A percentile compares a stretch with the other conserved stretches of the same genome.
phyloP scores from a whole-genome alignment of 1,140 invertebrate genomes.

The Calliopsis andreniformis region DNA sequence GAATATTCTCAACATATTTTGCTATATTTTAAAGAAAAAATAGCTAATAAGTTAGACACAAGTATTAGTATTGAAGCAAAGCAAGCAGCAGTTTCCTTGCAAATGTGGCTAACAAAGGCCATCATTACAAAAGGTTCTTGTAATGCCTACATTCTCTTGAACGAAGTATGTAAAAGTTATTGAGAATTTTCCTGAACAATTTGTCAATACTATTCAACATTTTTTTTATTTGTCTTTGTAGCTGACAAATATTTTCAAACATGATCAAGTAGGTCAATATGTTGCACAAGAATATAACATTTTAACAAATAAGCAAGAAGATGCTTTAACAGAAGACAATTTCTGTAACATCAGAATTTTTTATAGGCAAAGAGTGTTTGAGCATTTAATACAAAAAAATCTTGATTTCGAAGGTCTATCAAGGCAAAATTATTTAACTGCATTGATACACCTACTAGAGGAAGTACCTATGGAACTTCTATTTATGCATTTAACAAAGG shows the following conservation, averaged over 20 bases:
- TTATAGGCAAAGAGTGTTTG: conserved; percentile 85
- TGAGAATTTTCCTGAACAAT: conserved; percentile 6
- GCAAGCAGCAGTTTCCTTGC: conserved; percentile 52
- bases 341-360: conserved; percentile 78
- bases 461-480: conserved; percentile 84
- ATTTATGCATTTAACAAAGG: conserved; percentile 84
- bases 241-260: conserved; percentile 69
- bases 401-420: conserved; percentile 73
- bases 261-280: conserved; percentile 68
- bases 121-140: conserved; percentile 61
- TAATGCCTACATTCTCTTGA: conserved; percentile 63
- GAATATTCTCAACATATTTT: conserved; percentile 47
- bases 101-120: conserved; percentile 70
- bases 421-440: conserved; percentile 83
- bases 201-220: conserved; percentile 14
- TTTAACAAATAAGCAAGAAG: conserved; percentile 69
- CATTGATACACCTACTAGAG: conserved; percentile 85
- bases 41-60: conserved; percentile 57
- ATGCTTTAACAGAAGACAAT: conserved; percentile 71
- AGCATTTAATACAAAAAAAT: conserved; percentile 81
- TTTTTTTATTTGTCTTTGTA: conserved; percentile 49
- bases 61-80: conserved; percentile 47
- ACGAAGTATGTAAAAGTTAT: conserved; percentile 59
- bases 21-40: conserved; percentile 54
- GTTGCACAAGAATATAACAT: conserved; percentile 68